Evolutionary conservation across 1,140 invertebrate species (phyloP).

Genomic region (Teleogryllus occipitalis): DNA sequence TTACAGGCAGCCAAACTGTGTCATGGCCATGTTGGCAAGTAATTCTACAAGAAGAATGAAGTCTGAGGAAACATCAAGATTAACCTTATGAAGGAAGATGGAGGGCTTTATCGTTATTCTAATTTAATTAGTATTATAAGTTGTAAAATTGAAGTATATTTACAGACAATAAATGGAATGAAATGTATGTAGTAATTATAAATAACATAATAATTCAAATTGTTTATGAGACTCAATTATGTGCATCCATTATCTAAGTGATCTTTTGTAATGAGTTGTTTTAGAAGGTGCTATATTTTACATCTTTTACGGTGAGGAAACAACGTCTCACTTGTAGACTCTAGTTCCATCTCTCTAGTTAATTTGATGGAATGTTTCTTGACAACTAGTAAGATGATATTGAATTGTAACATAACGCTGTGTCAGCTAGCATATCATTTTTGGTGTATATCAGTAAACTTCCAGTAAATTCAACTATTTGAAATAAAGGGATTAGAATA

Average conservation of each 20-base stretch:
- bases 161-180: neutral
- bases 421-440: neutral
- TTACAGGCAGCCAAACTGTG: neutral
- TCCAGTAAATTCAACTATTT: neutral
- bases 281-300: neutral
- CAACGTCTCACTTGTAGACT: neutral
- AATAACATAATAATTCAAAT: neutral
- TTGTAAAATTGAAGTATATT: neutral
- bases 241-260: neutral
- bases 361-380: neutral
- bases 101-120: neutral
- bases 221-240: neutral
- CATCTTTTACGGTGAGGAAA: neutral
- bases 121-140: neutral
- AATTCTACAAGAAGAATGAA: neutral
- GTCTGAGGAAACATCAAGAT: neutral
- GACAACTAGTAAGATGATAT: neutral
- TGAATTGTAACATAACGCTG: neutral
- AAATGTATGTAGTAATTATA: neutral
- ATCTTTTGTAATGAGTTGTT: neutral
- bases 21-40: neutral
- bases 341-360: neutral
- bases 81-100: neutral
- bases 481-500: neutral
- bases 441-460: neutral